phyloP scores from a whole-genome alignment of 2,888 invertebrate genomes.

The Pteria penguin region DNA sequence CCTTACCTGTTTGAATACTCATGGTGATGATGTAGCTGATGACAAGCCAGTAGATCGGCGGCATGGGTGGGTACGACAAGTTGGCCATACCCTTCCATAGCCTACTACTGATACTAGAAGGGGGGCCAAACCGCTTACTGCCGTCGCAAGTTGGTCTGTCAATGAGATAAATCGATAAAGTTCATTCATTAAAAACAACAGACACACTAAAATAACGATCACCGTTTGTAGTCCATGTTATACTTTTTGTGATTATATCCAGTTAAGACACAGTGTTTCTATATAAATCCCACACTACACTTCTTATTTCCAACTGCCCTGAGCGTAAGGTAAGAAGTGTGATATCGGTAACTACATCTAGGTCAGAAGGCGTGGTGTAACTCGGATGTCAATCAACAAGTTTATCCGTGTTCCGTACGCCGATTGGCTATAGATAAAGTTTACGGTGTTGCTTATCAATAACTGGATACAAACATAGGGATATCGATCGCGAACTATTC shows the following conservation, averaged over 20 bases:
- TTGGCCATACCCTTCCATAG: constrained; percentile 66
- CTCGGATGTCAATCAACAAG: constrained; percentile 53
- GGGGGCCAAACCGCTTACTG: too few species aligned
- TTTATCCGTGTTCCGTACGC: constrained; percentile 46
- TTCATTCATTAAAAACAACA: too few species aligned
- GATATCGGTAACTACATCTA: constrained; percentile 42
- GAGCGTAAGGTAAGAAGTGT: constrained; percentile 41
- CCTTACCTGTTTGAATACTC: constrained; percentile 38
- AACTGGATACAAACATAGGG: constrained; percentile 3
- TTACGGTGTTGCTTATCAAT: constrained; percentile 30
- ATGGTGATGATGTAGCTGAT: constrained; percentile 34
- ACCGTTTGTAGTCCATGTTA: too few species aligned
- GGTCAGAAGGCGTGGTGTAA: constrained; percentile 65
- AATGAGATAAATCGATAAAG: too few species aligned
- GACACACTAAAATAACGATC: too few species aligned
- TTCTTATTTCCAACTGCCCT: constrained; percentile 5
- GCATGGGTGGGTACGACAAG: constrained; percentile 55
- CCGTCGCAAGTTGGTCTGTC: too few species aligned
- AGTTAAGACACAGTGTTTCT: not conserved
- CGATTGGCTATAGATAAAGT: constrained; percentile 59
- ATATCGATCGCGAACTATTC: not conserved
- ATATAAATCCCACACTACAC: not conserved
- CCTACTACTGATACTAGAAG: not conserved
- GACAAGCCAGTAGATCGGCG: constrained; percentile 45
- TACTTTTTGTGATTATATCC: too few species aligned